Evolutionary conservation across 64 coral and sea anemone genomes (phyloP).

Genomic region (Montipora efflorescens): DNA sequence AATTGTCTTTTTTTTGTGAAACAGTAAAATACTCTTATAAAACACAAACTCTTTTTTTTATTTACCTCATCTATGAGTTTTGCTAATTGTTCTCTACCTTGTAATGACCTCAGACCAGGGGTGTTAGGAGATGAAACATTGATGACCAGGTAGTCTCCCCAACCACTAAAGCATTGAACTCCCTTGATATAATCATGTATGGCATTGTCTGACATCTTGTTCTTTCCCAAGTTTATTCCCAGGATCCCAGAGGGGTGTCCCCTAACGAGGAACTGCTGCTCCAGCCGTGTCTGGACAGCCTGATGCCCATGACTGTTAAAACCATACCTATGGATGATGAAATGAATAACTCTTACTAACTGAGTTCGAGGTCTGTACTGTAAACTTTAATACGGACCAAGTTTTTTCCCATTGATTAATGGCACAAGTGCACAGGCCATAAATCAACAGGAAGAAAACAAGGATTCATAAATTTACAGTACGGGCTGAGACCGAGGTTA

Average conservation of each 20-base stretch:
- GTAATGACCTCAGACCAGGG: conserved; percentile 88
- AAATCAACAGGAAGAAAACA: too few species aligned
- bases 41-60: too few species aligned
- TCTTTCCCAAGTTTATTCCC: conserved; percentile 95
- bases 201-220: conserved; percentile 87
- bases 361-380: too few species aligned
- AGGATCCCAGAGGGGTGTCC: conserved; percentile 68
- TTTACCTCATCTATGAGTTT: conserved; percentile 85
- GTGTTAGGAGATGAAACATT: conserved; percentile 98
- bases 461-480: too few species aligned
- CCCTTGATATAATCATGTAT: conserved; percentile 84
- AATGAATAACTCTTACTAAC: background rate
- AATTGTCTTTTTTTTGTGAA: too few species aligned
- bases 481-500: too few species aligned
- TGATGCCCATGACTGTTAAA: conserved; percentile 96
- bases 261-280: background rate
- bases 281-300: conserved; percentile 53
- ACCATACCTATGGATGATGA: conserved; percentile 75
- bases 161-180: conserved; percentile 75
- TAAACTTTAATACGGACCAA: too few species aligned
- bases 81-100: conserved; percentile 84
- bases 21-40: background rate
- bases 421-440: too few species aligned
- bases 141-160: conserved; percentile 88
- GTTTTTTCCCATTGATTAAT: too few species aligned